phyloP scores from a whole-genome alignment of 2,797 vertebrate genomes.

The Lates japonicus region DNA sequence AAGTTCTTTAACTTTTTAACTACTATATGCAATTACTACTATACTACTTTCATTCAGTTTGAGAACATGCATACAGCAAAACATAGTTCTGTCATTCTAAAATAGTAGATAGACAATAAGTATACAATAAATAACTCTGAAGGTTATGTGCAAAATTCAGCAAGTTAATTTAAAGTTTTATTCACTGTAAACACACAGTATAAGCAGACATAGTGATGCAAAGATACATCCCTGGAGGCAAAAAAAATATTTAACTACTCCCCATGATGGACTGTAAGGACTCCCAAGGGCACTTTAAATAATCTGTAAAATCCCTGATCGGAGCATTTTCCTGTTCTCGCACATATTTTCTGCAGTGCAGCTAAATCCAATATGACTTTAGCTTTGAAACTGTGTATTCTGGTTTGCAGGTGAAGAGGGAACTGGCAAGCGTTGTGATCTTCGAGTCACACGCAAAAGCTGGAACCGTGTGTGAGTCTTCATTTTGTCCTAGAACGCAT shows the following conservation, averaged over 20 bases:
- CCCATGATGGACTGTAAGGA: not conserved
- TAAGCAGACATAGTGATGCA: not conserved
- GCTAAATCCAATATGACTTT: constrained; percentile 22
- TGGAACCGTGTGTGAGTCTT: constrained; percentile 96
- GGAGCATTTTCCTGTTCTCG: not conserved
- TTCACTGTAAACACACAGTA: not conserved
- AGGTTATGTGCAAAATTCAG: not conserved
- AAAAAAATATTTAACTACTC: not conserved
- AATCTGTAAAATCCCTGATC: constrained; percentile 4
- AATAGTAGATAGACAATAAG: too few relatives aligned
- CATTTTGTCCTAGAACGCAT: not conserved
- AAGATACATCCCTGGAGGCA: not conserved
- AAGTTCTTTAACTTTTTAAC: not conserved
- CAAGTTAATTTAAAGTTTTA: not conserved
- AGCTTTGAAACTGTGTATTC: constrained; percentile 31
- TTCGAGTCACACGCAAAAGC: constrained; percentile 99
- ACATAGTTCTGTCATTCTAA: not conserved
- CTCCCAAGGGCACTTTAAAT: not conserved
- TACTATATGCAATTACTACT: too few relatives aligned
- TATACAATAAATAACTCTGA: not conserved
- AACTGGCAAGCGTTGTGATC: constrained; percentile 95
- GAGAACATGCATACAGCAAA: not conserved
- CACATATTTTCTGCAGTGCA: constrained; percentile 6
- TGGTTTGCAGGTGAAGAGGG: constrained; percentile 92
- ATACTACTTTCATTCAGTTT: not conserved